Percentiles rank a stretch among this genome's conserved stretches.
These are phyloP conservation scores for Ctenochaetus hawaiiensis DNA, from an alignment of 2,797 vertebrate species.

Conservation along the genomic window DNA sequence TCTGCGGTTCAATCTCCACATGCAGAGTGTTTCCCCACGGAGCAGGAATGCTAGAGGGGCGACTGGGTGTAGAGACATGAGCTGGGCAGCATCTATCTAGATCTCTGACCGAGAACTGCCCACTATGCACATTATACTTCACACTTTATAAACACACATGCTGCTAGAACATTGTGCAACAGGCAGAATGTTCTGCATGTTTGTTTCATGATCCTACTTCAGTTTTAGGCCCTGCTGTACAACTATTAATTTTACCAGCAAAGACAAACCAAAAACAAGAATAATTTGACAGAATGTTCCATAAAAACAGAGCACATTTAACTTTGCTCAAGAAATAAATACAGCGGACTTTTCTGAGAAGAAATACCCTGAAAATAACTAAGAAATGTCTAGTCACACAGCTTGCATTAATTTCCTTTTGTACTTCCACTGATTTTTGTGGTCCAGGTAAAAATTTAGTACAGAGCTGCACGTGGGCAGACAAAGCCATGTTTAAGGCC, in stretches of 20 bases:
- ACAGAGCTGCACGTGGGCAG: background rate
- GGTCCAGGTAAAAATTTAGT: background rate
- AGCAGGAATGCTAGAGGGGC: slow-evolving; percentile 20
- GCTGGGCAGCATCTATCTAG: background rate
- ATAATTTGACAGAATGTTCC: slow-evolving; percentile 2
- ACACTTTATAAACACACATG: slow-evolving; percentile 8
- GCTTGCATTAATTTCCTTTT: background rate
- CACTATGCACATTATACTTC: slow-evolving; percentile 11
- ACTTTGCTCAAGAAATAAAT: background rate
- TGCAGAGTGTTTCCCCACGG: slow-evolving; percentile 17
- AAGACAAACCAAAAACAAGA: background rate
- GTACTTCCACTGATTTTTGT: background rate
- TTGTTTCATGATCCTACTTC: slow-evolving; percentile 9
- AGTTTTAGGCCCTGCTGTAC: background rate
- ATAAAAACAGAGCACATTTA: background rate
- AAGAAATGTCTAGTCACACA: background rate
- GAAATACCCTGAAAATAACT: background rate
- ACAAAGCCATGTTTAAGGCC: slow-evolving; percentile 5
- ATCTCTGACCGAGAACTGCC: slow-evolving; percentile 9
- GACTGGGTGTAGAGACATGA: background rate
- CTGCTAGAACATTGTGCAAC: background rate
- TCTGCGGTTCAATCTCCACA: background rate
- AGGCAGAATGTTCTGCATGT: slow-evolving; percentile 36
- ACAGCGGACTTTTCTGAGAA: background rate
- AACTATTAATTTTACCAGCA: background rate